A percentile compares a stretch with the other conserved stretches of the same genome.
These are phyloP conservation scores for Polydrusus cervinus DNA, from an alignment of 2,888 invertebrate species.

Conservation along the genomic window DNA sequence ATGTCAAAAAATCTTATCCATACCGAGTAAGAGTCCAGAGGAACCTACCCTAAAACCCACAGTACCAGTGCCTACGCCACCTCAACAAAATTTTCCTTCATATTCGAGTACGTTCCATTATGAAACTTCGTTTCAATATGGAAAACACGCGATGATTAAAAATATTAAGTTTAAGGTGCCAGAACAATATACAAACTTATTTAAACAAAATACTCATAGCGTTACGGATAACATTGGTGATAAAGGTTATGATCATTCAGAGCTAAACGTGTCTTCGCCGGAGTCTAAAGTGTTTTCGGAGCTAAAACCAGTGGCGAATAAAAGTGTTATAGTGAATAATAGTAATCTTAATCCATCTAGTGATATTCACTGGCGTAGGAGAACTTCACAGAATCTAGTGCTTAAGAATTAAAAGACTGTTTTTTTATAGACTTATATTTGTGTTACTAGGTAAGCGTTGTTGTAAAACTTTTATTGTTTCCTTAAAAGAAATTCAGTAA, in stretches of 20 bases:
- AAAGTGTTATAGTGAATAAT: slow-evolving; percentile 66
- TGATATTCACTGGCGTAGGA: slow-evolving; percentile 73
- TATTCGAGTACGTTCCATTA: slow-evolving; percentile 64
- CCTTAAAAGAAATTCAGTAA: background rate
- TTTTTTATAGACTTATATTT: slow-evolving; percentile 34
- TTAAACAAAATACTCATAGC: slow-evolving; percentile 52
- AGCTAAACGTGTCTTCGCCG: background rate
- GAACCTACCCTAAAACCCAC: slow-evolving; percentile 40
- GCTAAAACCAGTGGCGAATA: slow-evolving; percentile 51
- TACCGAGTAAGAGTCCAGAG: slow-evolving; percentile 18
- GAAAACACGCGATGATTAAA: slow-evolving; percentile 68
- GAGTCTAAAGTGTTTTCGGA: slow-evolving; percentile 19
- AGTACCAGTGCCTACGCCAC: background rate
- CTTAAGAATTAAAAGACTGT: slow-evolving; percentile 59
- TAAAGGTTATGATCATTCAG: background rate
- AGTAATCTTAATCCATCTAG: slow-evolving; percentile 57
- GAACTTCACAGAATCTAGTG: slow-evolving; percentile 68
- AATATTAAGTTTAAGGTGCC: slow-evolving; percentile 72
- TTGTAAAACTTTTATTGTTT: slow-evolving; percentile 15
- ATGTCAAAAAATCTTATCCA: slow-evolving; percentile 44
- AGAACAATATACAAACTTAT: slow-evolving; percentile 65
- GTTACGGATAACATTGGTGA: slow-evolving; percentile 22
- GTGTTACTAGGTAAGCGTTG: slow-evolving; percentile 10
- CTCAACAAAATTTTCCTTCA: slow-evolving; percentile 60
- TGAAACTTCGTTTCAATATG: slow-evolving; percentile 67